Evolutionary conservation across 1,140 invertebrate species (phyloP), one percentile per base, ranked within the genome.

Genomic region (Eueides isabella): DNA sequence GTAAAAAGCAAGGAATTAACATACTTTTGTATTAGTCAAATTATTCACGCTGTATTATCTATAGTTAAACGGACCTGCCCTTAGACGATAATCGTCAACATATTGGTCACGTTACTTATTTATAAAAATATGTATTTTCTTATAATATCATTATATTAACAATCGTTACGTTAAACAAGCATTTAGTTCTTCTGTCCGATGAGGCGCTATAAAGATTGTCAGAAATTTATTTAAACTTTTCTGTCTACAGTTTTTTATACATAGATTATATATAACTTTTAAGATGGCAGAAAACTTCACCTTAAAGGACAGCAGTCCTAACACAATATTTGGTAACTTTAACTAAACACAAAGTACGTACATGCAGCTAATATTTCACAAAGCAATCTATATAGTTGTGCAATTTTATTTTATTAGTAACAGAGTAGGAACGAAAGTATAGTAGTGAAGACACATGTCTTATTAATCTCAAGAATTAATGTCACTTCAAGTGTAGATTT

Each of bases 111-210:
- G 67, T 77, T 80, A 71, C 68, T 82, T 80, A 87, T 75, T 80
- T 81, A 90, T 78, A 90, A 90, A 90, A 90, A 90, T 90, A 90
- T 90, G 80, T 74, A 75, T 81, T 87, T 78, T 76, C 83, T 86
- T 90, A 86, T n/a, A 29, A 75, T 83, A n/a, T n/a, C n/a, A n/a
- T 81, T 80, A 66, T 77, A 82, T 81, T 81, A 84, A 86, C 80
- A 85, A 84, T 79, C 77, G 74, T 84, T 69, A 74, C 69, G 35
- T 38, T 38, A 5, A 66, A 67, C 64, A 71, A 75, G 67, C 62
- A 41, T 29, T 65, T 28, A 55, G 68, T 35, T 65, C 61, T 23
- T 44, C 33, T 71, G 31, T 62, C 48, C 68, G 48, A 64, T 75
- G 11, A 71, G 74, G 44, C 69, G 69, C 9, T 26, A 6, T 12